These are phyloP conservation scores for Hesperia comma DNA, from an alignment of 2,888 invertebrate genomes.

Conservation along the genomic window DNA sequence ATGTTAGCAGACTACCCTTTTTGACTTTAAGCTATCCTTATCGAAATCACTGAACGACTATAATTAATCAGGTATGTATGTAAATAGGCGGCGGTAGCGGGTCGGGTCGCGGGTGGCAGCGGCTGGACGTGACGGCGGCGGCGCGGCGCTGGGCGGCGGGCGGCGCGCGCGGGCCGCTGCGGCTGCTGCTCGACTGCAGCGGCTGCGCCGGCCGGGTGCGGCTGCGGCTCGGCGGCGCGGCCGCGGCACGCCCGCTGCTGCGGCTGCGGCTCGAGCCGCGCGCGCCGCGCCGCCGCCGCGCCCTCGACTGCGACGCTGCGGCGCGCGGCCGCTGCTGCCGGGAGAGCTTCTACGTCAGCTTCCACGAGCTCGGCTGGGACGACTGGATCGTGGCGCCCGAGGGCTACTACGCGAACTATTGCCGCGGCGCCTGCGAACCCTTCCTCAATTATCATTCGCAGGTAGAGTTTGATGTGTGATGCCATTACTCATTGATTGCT, in stretches of 20 bases:
- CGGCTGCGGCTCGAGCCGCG: conserved; percentile 90
- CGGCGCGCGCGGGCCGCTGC: conserved; percentile 84
- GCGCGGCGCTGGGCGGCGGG: conserved; percentile 79
- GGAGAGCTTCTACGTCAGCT: conserved; percentile 95
- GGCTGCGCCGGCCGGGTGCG: conserved; percentile 91
- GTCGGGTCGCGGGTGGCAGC: conserved; percentile 91
- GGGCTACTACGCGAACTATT: conserved; percentile 97
- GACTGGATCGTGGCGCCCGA: conserved; percentile 96
- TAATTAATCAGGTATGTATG: neutral
- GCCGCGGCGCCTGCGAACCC: conserved; percentile 94
- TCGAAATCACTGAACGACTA: too few relatives aligned
- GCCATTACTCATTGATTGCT: too few relatives aligned
- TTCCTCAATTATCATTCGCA: conserved; percentile 95
- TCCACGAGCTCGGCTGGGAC: conserved; percentile 96
- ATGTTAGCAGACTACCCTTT: too few relatives aligned
- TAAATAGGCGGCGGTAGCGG: conserved; percentile 44
- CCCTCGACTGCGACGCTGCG: conserved; percentile 90
- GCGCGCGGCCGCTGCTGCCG: conserved; percentile 88
- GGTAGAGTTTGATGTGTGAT: conserved; percentile 69
- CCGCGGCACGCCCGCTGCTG: conserved; percentile 91
- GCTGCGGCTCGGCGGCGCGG: conserved; percentile 83
- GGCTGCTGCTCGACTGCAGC: conserved; percentile 92
- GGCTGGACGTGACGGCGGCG: conserved; percentile 91
- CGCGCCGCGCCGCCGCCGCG: conserved; percentile 90
- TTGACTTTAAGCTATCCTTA: too few relatives aligned